A percentile compares a stretch with the other conserved stretches of the same genome.
Conservation (phyloP, 1,140 invertebrate species). For the Penaeus vannamei region DNA sequence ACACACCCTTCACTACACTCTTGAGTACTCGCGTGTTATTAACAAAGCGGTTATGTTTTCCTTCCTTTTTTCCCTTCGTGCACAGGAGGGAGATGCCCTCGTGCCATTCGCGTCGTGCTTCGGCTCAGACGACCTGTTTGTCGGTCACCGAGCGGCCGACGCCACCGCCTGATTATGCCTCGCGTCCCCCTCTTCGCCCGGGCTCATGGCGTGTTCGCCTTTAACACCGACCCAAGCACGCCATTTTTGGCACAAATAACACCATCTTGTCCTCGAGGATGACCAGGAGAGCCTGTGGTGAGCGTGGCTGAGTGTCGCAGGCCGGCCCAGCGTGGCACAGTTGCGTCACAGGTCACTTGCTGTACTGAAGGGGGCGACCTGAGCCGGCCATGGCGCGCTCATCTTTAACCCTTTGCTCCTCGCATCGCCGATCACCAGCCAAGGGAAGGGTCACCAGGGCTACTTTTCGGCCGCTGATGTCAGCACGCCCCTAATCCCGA, state of each 20-base stretch:
- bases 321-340: background rate
- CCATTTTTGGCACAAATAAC: slow-evolving; percentile 6
- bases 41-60: no score
- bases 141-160: no score
- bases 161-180: no score
- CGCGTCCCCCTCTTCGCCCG: no score
- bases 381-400: background rate
- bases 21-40: no score
- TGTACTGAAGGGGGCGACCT: slow-evolving; percentile 8
- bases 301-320: background rate
- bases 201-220: slow-evolving; percentile 14
- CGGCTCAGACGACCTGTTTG: no score
- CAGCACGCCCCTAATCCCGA: no score
- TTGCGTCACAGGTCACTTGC: slow-evolving; percentile 25
- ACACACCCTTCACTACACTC: no score
- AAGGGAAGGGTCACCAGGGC: background rate
- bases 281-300: background rate
- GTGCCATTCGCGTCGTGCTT: no score
- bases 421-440: background rate
- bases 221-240: slow-evolving; percentile 9
- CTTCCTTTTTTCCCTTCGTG: no score
- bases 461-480: background rate
- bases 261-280: background rate
- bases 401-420: slow-evolving; percentile 12
- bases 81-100: no score